These are phyloP conservation scores for Poeciliopsis prolifica DNA, from an alignment of 2,113 vertebrate genomes.

Conservation along the genomic window DNA sequence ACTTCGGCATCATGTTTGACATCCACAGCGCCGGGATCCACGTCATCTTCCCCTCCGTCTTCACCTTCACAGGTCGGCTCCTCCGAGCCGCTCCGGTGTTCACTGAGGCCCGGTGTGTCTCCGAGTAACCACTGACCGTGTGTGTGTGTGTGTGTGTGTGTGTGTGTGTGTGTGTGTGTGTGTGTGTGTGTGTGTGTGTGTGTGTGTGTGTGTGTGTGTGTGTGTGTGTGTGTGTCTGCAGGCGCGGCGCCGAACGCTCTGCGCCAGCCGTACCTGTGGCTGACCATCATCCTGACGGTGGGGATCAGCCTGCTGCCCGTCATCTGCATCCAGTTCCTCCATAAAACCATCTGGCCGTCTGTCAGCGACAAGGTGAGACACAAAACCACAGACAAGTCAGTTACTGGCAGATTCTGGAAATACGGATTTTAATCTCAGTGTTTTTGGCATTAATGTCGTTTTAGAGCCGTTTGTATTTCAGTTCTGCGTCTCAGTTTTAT, in stretches of 20 bases:
- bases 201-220: not conserved
- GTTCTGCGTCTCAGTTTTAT: no score
- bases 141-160: no score
- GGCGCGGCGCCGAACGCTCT: slow-evolving; percentile 91
- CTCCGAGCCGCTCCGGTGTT: no score
- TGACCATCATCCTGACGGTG: slow-evolving; percentile 91
- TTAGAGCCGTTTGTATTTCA: no score
- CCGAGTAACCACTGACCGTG: no score
- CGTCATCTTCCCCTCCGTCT: slow-evolving; percentile 88
- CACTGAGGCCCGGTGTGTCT: no score
- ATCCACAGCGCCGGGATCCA: slow-evolving; percentile 96
- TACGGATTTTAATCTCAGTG: no score
- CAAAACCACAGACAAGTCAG: no score
- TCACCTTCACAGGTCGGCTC: slow-evolving; percentile 93
- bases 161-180: no score
- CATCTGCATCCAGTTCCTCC: slow-evolving; percentile 88
- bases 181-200: no score
- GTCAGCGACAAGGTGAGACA: slow-evolving; percentile 87
- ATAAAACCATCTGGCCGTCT: slow-evolving; percentile 87
- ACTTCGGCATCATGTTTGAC: slow-evolving; percentile 97
- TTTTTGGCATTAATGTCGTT: no score
- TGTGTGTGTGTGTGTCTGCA: slow-evolving; percentile 48
- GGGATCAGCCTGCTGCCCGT: slow-evolving; percentile 88
- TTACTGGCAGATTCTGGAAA: no score
- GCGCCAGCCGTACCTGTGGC: slow-evolving; percentile 93